Evolutionary conservation across 2,888 invertebrate species (phyloP), one percentile per base, ranked within the genome.

Genomic region (Synanthedon formicaeformis): DNA sequence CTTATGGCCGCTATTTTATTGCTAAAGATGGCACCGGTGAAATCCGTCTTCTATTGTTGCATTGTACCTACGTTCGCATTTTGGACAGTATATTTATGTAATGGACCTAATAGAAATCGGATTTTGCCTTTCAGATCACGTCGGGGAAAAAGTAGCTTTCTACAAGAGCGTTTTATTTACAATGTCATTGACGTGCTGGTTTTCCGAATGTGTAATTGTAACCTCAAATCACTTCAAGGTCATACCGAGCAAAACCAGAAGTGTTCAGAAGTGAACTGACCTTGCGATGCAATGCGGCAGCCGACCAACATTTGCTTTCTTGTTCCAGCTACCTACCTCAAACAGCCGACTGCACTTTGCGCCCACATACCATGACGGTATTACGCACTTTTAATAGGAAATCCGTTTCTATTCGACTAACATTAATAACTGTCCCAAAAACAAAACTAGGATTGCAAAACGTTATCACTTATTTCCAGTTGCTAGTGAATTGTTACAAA

Each of bases 171-270:
- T 50, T 27, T 18, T 67, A 69, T 71, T 65, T 71, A 68, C 60
- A 67, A 69, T 65, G 63, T 63, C 62, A 62, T 59, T 62, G 60
- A 67, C 59, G 60, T 64, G 63, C 34, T 40, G 66, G 66, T 63
- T 67, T 57, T 64, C 65, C 61, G 71, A 76, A 78, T 77, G 69
- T 73, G 71, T 75, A 78, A 77, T 75, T 72, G 72, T 73, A 77
- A 78, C 75, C 78, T 76, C 73, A 77, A 75, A 77, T 66, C 64
- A 65, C 72, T 67, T 63, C 77, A 82, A 82, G 80, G 81, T 81
- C 73, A 78, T 65, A 70, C 65, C 67, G 71, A 60, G 72, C 74
- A 72, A 73, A 79, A 82, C 78, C 73, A 78, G 79, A 81, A 82
- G 72, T 73, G 67, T 64, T 71, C 71, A 74, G 67, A 77, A 76